Evolutionary conservation across 2,797 vertebrate genomes (phyloP).

Genomic region (Gadopsis bispinosus): DNA sequence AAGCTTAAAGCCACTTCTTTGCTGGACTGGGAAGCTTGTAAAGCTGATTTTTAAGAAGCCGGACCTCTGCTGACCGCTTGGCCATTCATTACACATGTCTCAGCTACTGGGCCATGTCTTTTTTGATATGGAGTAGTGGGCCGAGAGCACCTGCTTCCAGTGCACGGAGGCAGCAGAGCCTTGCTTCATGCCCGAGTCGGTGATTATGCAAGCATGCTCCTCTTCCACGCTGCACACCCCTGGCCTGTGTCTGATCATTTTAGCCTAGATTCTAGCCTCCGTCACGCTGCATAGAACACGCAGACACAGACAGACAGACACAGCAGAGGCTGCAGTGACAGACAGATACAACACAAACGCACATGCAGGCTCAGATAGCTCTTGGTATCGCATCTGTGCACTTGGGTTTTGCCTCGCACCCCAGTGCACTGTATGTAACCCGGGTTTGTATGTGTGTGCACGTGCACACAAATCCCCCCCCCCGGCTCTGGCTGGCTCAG

Average conservation of each 20-base stretch:
- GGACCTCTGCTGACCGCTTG: neutral
- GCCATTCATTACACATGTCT: constrained; percentile 37
- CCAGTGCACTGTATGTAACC: constrained; percentile 23
- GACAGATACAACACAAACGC: constrained; percentile 18
- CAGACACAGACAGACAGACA: constrained; percentile 23
- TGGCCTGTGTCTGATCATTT: constrained; percentile 48
- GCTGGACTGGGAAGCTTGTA: constrained; percentile 12
- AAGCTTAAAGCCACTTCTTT: constrained; percentile 15
- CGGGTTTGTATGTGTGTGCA: constrained; percentile 17
- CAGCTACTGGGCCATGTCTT: constrained; percentile 24
- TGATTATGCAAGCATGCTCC: constrained; percentile 48
- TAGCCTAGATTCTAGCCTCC: constrained; percentile 28
- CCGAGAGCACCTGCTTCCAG: constrained; percentile 43
- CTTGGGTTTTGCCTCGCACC: constrained; percentile 34
- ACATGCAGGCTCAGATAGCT: constrained; percentile 5
- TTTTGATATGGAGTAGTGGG: constrained; percentile 35
- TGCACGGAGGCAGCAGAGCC: constrained; percentile 8
- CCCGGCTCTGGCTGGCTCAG: constrained; percentile 50
- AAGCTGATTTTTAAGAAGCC: constrained; percentile 10
- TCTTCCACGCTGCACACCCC: constrained; percentile 29
- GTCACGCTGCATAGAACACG: constrained; percentile 28
- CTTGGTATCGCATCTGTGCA: constrained; percentile 8
- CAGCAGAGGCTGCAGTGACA: constrained; percentile 15
- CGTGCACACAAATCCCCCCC: constrained; percentile 6
- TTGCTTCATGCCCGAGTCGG: constrained; percentile 38